Conservation (phyloP, 2,797 vertebrate genomes). For the Dipus sagitta region DNA sequence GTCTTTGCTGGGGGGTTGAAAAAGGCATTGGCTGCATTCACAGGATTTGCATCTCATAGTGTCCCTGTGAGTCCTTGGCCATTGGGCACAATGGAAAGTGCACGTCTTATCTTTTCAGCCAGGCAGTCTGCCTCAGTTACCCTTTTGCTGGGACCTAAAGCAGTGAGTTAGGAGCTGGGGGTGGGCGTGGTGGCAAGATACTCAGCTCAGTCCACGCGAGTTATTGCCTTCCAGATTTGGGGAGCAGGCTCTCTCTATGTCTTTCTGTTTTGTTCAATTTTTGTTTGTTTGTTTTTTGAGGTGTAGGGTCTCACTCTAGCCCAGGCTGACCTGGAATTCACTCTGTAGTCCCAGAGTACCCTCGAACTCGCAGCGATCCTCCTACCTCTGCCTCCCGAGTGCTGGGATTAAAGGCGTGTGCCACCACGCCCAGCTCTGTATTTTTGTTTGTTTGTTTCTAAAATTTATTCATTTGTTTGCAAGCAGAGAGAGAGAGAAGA, state of each 20-base stretch:
- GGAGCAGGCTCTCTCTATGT: neutral
- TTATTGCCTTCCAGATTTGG: neutral
- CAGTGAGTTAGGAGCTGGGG: neutral
- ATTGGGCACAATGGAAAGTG: neutral
- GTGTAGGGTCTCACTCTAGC: too few relatives aligned
- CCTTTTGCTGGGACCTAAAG: constrained; percentile 25
- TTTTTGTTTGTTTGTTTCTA: too few relatives aligned
- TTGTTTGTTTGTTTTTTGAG: neutral
- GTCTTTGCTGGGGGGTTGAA: constrained; percentile 60
- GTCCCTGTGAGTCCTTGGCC: neutral
- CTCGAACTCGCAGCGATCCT: too few relatives aligned
- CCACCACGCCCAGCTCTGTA: too few relatives aligned
- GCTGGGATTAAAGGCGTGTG: too few relatives aligned
- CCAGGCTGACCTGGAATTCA: too few relatives aligned
- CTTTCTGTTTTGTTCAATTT: too few relatives aligned
- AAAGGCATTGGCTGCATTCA: constrained; percentile 29
- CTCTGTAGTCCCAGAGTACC: too few relatives aligned
- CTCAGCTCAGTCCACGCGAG: neutral
- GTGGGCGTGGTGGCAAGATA: neutral
- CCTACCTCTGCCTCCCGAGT: too few relatives aligned
- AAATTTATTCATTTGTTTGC: too few relatives aligned
- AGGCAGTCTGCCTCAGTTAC: neutral
- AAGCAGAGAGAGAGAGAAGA: too few relatives aligned
- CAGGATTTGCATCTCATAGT: constrained; percentile 75
- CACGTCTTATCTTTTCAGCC: neutral